Conservation (phyloP, 2,797 vertebrate genomes). For the Rhabdophis nuchalis region DNA sequence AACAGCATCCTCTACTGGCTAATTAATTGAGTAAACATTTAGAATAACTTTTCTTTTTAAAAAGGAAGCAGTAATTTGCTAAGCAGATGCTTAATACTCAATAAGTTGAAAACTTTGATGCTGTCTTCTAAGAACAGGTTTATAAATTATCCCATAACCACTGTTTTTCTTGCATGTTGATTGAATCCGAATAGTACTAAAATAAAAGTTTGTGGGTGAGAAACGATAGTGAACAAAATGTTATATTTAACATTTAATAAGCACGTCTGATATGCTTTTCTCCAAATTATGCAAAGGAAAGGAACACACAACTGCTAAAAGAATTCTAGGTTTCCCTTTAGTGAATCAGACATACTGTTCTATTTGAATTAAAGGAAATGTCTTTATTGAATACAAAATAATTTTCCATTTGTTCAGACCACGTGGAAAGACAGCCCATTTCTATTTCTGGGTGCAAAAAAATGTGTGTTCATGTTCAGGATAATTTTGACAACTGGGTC, state of each 20-base stretch:
- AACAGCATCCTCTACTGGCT: conserved; percentile 70
- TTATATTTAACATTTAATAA: background rate
- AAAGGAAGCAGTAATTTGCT: background rate
- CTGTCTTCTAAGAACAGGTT: background rate
- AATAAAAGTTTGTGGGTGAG: background rate
- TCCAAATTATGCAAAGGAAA: background rate
- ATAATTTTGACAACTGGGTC: background rate
- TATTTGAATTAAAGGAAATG: conserved; percentile 10
- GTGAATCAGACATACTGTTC: background rate
- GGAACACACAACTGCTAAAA: background rate
- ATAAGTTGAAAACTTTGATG: background rate
- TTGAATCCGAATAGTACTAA: background rate
- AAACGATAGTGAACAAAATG: background rate
- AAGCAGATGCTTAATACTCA: conserved; percentile 6
- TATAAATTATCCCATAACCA: background rate
- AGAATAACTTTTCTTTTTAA: background rate
- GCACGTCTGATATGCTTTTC: background rate
- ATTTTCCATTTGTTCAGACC: background rate
- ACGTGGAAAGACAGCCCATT: background rate
- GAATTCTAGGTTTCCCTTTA: conserved; percentile 9
- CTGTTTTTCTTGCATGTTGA: background rate
- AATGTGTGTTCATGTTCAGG: background rate
- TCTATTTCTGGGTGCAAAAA: background rate
- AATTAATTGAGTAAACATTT: background rate
- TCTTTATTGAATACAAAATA: background rate